Conservation (phyloP, 2,797 vertebrate species). For the Rhinella marina region DNA sequence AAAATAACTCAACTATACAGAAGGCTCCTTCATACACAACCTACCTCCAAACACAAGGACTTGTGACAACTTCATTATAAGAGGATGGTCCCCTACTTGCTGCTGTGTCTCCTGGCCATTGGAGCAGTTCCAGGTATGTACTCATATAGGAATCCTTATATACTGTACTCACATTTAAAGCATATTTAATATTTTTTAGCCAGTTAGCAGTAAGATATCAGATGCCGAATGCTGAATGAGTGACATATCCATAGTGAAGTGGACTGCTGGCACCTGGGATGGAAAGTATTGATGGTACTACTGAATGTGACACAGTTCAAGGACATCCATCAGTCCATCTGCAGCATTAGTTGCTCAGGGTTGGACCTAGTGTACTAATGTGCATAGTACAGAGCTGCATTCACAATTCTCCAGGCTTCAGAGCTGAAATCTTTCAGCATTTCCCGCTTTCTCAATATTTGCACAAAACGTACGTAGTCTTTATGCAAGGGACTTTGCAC, state of each 20-base stretch:
- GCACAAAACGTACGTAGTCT: background rate
- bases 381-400: background rate
- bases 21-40: background rate
- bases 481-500: background rate
- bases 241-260: background rate
- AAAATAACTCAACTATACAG: background rate
- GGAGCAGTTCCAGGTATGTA: constrained; percentile 34
- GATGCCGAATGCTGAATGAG: background rate
- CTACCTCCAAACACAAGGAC: too few species aligned
- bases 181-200: background rate
- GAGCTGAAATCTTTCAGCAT: too few species aligned
- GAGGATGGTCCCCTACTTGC: constrained; percentile 35
- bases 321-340: background rate
- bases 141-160: background rate
- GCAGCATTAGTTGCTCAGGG: background rate
- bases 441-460: background rate
- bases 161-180: background rate
- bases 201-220: background rate
- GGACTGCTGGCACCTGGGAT: background rate
- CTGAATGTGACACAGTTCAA: background rate
- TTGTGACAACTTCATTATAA: background rate
- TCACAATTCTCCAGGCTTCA: too few species aligned
- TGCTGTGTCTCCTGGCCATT: constrained; percentile 40
- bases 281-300: background rate
- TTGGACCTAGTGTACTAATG: background rate